Base-by-base conservation (phyloP, 2,797 vertebrate species). In the Pseudochirops corinnae region DNA sequence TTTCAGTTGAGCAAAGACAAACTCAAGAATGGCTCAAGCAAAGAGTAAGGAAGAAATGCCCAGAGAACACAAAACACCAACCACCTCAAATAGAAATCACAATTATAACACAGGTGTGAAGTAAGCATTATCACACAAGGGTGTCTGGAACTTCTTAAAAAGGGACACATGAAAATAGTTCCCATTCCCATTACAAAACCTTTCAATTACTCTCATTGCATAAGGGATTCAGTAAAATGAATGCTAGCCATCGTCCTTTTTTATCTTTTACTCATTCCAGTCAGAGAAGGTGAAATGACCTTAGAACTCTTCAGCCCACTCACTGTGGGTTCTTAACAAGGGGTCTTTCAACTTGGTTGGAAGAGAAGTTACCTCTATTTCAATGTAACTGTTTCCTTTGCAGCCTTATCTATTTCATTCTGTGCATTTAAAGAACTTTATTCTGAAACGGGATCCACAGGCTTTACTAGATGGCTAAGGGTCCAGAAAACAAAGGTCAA, bases 91-190 rank as follows among this genome's bases (percentile, higher is more conserved):
- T 1, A 39, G 93, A 82, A 56, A 50, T 87, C 56, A 29, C n/a
- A 0, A 6, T 26, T 7, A 0, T 4, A 87, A 90, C 11, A 13
- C 16, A 46, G 95, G 90, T 1, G 67, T 29, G 26, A 24, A n/a
- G 3, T 4, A 55, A 90, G 92, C 0, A 1, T 1, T 82, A 6
- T 55, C 53, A 50, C 24, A 33, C 10, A 56, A 53, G 4, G 0
- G 14, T 16, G 5, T 56, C 53, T 31, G 10, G 1, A 14, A 29
- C 0, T 7, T 3, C 21, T 24, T 50, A 14, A 92, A 96, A 57
- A 97, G 97, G 97, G 97, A 95, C 90, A 90, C 87, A 90, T 90
- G 97, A 92, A 94, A 87, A 95, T 46, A 94, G 90, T 92, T 26
- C 94, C 92, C 93, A 95, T 67, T 0, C 0, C 94, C 62, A 92